phyloP scores from a whole-genome alignment of 2,888 invertebrate species.

The Lydus trimaculatus region DNA sequence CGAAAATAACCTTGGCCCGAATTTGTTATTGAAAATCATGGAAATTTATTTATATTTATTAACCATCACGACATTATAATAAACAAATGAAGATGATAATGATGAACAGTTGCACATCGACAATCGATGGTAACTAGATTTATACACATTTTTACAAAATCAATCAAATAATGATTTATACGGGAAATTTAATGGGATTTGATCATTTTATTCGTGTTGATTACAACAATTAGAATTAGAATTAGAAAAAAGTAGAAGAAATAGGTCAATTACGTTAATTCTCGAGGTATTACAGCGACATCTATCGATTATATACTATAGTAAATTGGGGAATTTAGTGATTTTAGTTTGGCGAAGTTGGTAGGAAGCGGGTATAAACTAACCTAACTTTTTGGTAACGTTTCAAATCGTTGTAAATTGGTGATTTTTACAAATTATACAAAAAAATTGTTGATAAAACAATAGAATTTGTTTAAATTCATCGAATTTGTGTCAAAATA shows the following conservation, averaged over 20 bases:
- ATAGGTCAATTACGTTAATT: not conserved
- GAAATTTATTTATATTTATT: no score
- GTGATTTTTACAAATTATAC: not conserved
- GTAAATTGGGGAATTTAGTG: not conserved
- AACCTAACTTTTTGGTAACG: not conserved
- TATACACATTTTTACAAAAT: no score
- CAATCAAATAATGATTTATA: no score
- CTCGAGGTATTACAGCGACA: not conserved
- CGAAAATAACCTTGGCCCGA: slow-evolving; percentile 20
- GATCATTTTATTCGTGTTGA: no score
- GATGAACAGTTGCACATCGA: no score
- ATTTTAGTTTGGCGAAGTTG: not conserved
- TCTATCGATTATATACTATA: not conserved
- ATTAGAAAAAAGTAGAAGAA: not conserved
- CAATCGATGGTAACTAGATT: no score
- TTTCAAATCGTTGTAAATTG: not conserved
- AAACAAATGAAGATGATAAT: no score
- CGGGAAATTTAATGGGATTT: no score
- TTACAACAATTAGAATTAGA: not conserved
- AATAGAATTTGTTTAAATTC: not conserved
- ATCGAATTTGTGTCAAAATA: not conserved
- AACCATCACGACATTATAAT: no score
- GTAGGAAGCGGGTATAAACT: not conserved
- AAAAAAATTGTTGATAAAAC: not conserved
- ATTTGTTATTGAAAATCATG: not conserved